Percentiles rank a stretch among this genome's conserved stretches.
These are phyloP conservation scores for Engystomops pustulosus DNA, from an alignment of 2,113 vertebrate genomes.

Conservation along the genomic window DNA sequence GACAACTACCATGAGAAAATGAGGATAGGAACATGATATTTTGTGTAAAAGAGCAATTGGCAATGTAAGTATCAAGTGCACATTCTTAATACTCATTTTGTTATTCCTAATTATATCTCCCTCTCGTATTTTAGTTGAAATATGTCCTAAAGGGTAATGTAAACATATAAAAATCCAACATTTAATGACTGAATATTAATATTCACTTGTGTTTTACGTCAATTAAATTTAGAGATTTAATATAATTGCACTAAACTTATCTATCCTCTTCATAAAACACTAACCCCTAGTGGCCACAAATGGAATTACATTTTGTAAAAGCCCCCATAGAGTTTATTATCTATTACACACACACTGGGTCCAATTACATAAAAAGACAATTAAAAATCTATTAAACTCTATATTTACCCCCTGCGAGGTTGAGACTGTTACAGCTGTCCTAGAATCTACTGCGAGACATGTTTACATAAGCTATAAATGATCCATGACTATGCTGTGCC, in stretches of 20 bases:
- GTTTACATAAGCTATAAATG: background rate
- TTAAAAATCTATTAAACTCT: background rate
- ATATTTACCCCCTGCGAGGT: conserved; percentile 12
- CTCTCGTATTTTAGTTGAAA: background rate
- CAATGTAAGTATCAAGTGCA: conserved; percentile 10
- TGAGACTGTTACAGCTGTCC: background rate
- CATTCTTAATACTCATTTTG: background rate
- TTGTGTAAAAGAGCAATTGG: conserved; percentile 47
- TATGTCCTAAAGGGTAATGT: background rate
- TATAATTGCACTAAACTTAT: background rate
- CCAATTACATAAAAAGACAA: background rate
- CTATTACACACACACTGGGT: conserved; percentile 10
- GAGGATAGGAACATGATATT: background rate
- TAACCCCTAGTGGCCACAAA: background rate
- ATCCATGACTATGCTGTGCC: background rate
- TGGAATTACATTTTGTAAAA: background rate
- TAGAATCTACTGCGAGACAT: background rate
- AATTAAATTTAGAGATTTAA: background rate
- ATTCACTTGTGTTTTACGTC: background rate
- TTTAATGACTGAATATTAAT: background rate
- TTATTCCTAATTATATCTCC: background rate
- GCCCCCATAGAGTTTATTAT: background rate
- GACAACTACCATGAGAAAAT: background rate
- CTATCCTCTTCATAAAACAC: background rate
- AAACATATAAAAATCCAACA: background rate